Percentiles rank a stretch among this genome's conserved stretches.
Conservation (phyloP, 2,888 invertebrate genomes). For the Philonicus albiceps region DNA sequence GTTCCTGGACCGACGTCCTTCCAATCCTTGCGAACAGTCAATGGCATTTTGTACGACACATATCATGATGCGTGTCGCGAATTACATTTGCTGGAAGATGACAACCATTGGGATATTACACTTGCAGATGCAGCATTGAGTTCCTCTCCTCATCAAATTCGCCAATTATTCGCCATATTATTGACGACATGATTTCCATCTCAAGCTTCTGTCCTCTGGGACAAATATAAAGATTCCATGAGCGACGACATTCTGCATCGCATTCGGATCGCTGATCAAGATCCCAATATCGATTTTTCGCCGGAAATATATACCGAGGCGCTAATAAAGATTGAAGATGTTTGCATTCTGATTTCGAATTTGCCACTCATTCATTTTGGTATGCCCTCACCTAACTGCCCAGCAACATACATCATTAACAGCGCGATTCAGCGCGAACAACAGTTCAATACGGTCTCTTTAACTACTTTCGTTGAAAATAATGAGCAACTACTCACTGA, state of each 20-base stretch:
- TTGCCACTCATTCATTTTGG: constrained; percentile 10
- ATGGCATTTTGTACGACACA: not conserved
- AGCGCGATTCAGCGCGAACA: not conserved
- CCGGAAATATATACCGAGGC: constrained; percentile 44
- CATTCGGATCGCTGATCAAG: constrained; percentile 41
- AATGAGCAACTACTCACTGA: no score
- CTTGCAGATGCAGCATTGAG: constrained; percentile 45
- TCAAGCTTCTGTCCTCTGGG: not conserved
- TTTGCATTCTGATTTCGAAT: constrained; percentile 1
- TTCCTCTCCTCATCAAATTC: constrained; percentile 40
- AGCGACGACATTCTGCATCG: not conserved
- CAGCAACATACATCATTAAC: constrained; percentile 8
- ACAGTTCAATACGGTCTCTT: no score
- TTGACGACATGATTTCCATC: constrained; percentile 44
- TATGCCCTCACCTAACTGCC: constrained; percentile 45
- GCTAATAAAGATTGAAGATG: constrained; percentile 6
- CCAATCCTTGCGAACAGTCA: not conserved
- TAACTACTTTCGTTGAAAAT: no score
- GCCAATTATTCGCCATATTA: constrained; percentile 3
- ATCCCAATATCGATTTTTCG: not conserved
- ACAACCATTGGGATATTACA: not conserved
- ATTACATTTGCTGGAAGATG: not conserved
- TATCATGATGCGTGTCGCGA: not conserved
- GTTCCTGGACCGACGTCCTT: not conserved
- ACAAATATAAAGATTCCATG: not conserved